Evolutionary conservation across 2,888 invertebrate genomes (phyloP).

Genomic region (Macrophya annulata): DNA sequence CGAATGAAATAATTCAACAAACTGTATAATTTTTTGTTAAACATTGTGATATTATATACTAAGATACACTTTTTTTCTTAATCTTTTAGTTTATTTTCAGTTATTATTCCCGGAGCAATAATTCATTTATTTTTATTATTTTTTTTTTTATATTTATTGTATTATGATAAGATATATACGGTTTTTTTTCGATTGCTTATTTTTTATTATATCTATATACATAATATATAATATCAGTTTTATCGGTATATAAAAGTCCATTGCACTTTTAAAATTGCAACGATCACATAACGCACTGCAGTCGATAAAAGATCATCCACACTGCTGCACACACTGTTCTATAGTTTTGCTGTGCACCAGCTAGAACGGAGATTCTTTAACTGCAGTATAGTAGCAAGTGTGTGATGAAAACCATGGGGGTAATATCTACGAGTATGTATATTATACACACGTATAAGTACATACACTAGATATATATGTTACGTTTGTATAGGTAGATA

Average conservation of each 20-base stretch:
- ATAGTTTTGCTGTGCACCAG: background rate
- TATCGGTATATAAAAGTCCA: background rate
- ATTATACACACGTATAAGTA: too few species aligned
- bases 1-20: background rate
- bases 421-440: background rate
- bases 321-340: too few species aligned
- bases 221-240: too few species aligned
- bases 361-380: conserved; percentile 6
- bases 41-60: background rate
- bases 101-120: background rate
- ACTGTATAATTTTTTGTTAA: background rate
- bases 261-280: background rate
- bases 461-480: background rate
- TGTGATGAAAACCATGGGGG: background rate
- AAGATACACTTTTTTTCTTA: background rate
- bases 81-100: background rate
- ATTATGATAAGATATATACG: background rate
- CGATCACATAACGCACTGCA: background rate
- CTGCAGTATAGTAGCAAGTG: background rate
- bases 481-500: background rate
- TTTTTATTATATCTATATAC: too few species aligned
- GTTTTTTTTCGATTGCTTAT: background rate
- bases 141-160: background rate
- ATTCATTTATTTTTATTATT: background rate
- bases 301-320: background rate